Percentiles rank a stretch among this genome's conserved stretches.
Conservation (phyloP, 2,888 invertebrate species). For the Stenoptilia bipunctidactyla region DNA sequence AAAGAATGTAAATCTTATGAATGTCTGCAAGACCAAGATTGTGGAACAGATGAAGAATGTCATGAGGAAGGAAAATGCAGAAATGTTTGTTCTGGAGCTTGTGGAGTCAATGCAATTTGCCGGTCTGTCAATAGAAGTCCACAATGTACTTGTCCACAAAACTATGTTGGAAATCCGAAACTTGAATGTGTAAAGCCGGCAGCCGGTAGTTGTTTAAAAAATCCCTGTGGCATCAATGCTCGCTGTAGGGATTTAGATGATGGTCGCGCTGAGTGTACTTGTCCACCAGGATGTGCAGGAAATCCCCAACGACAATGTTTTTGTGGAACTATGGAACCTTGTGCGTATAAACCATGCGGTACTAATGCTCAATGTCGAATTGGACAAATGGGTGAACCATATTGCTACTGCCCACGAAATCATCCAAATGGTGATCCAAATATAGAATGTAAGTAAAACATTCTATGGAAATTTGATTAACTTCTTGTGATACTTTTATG, state of each 20-base stretch:
- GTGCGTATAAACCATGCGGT: constrained; percentile 84
- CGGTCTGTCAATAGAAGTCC: constrained; percentile 81
- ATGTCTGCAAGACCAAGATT: constrained; percentile 82
- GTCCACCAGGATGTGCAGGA: constrained; percentile 83
- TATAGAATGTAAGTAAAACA: constrained; percentile 81
- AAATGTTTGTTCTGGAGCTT: constrained; percentile 85
- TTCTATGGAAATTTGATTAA: neutral
- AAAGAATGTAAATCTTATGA: constrained; percentile 82
- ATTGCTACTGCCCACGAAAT: constrained; percentile 87
- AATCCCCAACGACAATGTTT: constrained; percentile 85
- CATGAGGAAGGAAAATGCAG: constrained; percentile 77
- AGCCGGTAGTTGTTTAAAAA: constrained; percentile 80
- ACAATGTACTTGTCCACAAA: constrained; percentile 86
- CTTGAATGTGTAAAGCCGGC: constrained; percentile 79
- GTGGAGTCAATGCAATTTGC: constrained; percentile 89
- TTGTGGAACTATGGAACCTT: constrained; percentile 82
- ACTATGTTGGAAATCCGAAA: constrained; percentile 85
- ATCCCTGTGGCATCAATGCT: constrained; percentile 88
- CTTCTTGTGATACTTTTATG: no score
- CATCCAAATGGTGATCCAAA: constrained; percentile 88
- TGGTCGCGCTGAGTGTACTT: constrained; percentile 85
- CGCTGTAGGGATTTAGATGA: constrained; percentile 82
- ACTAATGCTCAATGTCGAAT: constrained; percentile 85
- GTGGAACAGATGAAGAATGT: constrained; percentile 83
- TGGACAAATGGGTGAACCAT: constrained; percentile 75